Base-by-base conservation (phyloP, 2,888 invertebrate genomes). In the Xylocampa areola region DNA sequence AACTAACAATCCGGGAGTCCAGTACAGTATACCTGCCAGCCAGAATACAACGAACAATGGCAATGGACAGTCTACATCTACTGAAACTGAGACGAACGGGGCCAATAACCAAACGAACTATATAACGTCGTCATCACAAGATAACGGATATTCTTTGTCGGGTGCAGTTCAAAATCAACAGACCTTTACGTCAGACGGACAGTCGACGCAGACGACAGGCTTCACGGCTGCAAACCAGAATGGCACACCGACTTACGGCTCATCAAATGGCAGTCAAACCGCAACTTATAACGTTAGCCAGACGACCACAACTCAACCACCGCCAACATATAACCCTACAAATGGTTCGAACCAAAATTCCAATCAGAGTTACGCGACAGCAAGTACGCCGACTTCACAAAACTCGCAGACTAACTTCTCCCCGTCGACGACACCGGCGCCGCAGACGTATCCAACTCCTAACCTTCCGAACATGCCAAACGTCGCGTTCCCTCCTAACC, bases 51-150 rank as follows among this genome's bases (percentile, higher is more conserved):
- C 87, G 0, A 87, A 80, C 40, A 91, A 86, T 36, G 87, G 86
- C n/a, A 91, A 85, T 48, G 88, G 88, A 2, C 89, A 90, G 1
- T 71, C 76, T 5, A 63, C 83, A 0, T 49, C 83, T 0, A 69
- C 84, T 1, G 92, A 92, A 35, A 85, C 76, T 3, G 93, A 93
- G 2, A 68, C 78, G 2, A 89, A 87, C 14, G 88, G 86, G 4
- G 65, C 84, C 0, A 84, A 82, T 23, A 89, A 84, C 47, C 93
- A 92, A 70, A 79, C 90, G 0, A 90, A 88, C 60, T 93, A 91
- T 63, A 92, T 93, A n/a, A 88, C 92, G 0, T 91, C 91, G 0
- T 89, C 91, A 1, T 89, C 92, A 1, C 93, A 93, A 73, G 93
- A 93, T 13, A 86, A 80, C 16, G 80, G 77, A 1, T 92, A 91